Evolutionary conservation across 2,888 invertebrate genomes (phyloP).

Genomic region (Leptodirus hochenwartii): DNA sequence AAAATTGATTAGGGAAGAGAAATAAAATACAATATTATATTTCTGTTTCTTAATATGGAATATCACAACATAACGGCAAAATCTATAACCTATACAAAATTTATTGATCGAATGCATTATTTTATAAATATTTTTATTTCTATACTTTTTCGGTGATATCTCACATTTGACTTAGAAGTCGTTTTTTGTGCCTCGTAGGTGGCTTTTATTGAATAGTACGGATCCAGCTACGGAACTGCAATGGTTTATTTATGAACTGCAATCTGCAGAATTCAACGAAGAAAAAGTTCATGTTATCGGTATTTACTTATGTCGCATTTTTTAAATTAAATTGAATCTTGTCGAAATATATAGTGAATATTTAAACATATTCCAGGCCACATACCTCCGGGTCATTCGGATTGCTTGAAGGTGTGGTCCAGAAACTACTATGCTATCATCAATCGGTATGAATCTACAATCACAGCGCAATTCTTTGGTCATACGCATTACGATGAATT

Average conservation of each 20-base stretch:
- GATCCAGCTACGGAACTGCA: conserved; percentile 90
- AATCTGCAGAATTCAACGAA: conserved; percentile 81
- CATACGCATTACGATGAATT: conserved; percentile 92
- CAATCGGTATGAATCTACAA: conserved; percentile 74
- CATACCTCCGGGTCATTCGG: conserved; percentile 86
- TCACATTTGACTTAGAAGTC: too few relatives aligned
- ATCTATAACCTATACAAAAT: too few relatives aligned
- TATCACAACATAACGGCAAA: too few relatives aligned
- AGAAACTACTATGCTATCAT: conserved; percentile 83
- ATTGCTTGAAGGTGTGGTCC: conserved; percentile 90
- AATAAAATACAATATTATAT: too few relatives aligned
- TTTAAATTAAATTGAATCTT: too few relatives aligned
- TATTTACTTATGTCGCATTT: conserved; percentile 8
- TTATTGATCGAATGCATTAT: too few relatives aligned
- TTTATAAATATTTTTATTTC: too few relatives aligned
- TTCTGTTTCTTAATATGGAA: too few relatives aligned
- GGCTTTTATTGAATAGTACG: conserved; percentile 83
- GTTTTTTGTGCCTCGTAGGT: too few relatives aligned
- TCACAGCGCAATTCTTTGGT: conserved; percentile 82
- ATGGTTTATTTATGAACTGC: conserved; percentile 88
- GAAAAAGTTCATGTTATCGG: conserved; percentile 95
- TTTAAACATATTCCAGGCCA: conserved; percentile 37
- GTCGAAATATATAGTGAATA: too few relatives aligned
- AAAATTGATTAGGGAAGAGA: too few relatives aligned
- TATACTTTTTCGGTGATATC: too few relatives aligned